Base-by-base conservation (phyloP, 2,888 invertebrate genomes). In the Trachelus iudaicus region DNA sequence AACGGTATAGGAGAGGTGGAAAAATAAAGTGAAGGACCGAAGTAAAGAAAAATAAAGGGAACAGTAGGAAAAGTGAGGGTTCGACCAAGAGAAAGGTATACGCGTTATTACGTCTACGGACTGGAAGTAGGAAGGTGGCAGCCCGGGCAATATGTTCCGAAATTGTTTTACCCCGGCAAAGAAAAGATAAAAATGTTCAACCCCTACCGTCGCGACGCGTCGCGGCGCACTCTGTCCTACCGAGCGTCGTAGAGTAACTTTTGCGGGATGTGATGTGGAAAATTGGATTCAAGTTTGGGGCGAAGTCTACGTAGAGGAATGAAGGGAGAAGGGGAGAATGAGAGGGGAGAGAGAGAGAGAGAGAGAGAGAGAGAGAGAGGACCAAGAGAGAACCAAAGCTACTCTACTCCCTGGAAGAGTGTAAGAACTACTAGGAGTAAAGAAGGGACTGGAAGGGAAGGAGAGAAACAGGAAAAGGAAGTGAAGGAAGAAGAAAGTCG, bases 191-290 rank as follows among this genome's bases (percentile, higher is more conserved):
- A 86, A 87, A 86, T 85, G 86, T 86, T 87, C 77, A 31, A 71
- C 30, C 71, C 71, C 31, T 71, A 1, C 71, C 30, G 31, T 71
- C 71, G 33, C 74, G 79, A 76, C 80, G 82, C 83, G 81, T 82
- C 83, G 85, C 80, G 80, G 77, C 83, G 80, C 85, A 83, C 83
- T 83, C 85, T 83, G 81, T 82, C 85, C 80, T 40, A 6, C 34
- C 80, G 79, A 78, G 80, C 79, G 80, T 81, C 83, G 83, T 84
- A 85, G 85, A 89, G 88, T 88, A 89, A 88, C 88, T 88, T 88
- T 89, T 87, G 89, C 88, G 87, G 88, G 88, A 88, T 88, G 87
- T 87, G 88, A 88, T 88, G 88, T 88, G 88, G 88, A 88, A 88
- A 88, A 88, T 88, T 88, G 88, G 88, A 88, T 88, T 88, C 88